These are phyloP conservation scores for Gymnopithys bicolor DNA, from an alignment of 2,797 vertebrate genomes.

Conservation along the genomic window DNA sequence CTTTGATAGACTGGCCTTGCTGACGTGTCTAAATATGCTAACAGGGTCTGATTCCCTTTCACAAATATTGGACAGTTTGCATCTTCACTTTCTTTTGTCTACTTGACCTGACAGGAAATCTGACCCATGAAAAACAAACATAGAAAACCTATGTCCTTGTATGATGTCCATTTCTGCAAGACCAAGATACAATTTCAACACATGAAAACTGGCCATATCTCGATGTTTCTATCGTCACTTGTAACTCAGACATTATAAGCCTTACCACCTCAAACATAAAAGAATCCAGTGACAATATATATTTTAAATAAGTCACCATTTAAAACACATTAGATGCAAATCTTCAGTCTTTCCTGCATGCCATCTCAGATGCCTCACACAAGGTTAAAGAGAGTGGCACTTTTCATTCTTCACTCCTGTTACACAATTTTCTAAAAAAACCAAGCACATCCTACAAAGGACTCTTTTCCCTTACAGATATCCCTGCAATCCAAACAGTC, in stretches of 20 bases:
- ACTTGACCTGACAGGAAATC: background rate
- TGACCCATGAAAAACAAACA: background rate
- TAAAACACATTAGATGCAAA: background rate
- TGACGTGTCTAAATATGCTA: background rate
- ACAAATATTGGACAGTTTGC: background rate
- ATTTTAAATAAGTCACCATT: background rate
- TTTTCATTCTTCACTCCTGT: background rate
- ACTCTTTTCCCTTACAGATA: background rate
- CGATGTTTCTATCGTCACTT: accelerated
- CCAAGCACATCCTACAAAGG: background rate
- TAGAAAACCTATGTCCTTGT: background rate
- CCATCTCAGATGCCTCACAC: background rate
- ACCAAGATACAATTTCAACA: background rate
- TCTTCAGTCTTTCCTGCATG: background rate
- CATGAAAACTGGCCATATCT: background rate
- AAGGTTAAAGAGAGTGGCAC: background rate
- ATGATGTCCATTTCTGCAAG: background rate
- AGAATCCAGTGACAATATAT: background rate
- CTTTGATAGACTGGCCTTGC: background rate
- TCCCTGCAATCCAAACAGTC: background rate
- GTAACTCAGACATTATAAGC: background rate
- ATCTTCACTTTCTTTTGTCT: background rate
- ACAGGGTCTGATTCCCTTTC: background rate
- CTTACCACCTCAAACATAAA: background rate
- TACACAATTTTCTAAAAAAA: background rate